Evolutionary conservation across 92 coral and sea anemone genomes (phyloP), one percentile per base, ranked within the genome.

Genomic region (Porites evermanni): DNA sequence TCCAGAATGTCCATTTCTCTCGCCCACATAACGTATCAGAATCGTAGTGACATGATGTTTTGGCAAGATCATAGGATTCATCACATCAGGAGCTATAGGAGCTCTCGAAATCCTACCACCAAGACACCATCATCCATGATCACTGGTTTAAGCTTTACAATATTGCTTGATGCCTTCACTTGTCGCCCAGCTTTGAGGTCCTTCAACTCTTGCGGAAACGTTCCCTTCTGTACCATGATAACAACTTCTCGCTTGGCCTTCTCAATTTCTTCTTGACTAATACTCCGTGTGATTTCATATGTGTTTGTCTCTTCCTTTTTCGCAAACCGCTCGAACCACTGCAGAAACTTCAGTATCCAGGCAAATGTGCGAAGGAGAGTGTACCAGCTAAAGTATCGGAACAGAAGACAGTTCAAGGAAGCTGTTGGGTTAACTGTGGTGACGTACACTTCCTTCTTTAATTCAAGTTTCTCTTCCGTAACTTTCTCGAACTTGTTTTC

Each of bases 1-100:
- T 2, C 94, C 94, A 69, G 90, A 84, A 73, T 92, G 90, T 11
- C 94, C 94, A 65, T 67, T 77, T 3, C 2, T 73, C 67, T 79
- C 77, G 26, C 84, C 89, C 13, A 78, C 1, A 38, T 80, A 32
- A 8, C 87, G 72, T 26, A 91, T 84, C 12, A 88, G 23, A 3
- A 88, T 81, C 1, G 74, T 52, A 4, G 87, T 74, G 59, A 91
- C 64, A 38, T 60, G 85, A 2, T 77, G 11, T 16, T 81, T 67
- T 50, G 87, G 93, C 6, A 86, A 17, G 19, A 79, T 89, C 78
- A 90, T 80, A 12, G 86, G 90, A 21, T 90, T 81, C 69, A 26
- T 85, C 0, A 89, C 91, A n/a, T 88, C 89, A 66, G 84, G 11
- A 23, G 94, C 64, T 19, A 88, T 79, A 23, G 89, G 87, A 0